Percentiles rank a stretch among this genome's conserved stretches.
Evolutionary conservation across 2,113 vertebrate genomes (phyloP).

Genomic region (Eidolon helvum): DNA sequence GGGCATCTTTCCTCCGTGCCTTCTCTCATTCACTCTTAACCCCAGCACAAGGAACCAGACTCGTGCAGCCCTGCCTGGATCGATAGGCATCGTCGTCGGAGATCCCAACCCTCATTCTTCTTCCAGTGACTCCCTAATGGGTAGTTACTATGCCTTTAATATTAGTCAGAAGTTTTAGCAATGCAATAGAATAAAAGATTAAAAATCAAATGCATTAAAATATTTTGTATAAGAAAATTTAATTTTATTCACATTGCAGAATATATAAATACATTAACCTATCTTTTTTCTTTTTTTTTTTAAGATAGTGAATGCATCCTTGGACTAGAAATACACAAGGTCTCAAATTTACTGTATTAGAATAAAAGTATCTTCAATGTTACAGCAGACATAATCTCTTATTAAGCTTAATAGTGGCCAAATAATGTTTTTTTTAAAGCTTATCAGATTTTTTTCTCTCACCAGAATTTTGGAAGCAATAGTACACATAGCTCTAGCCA

Average conservation of each 20-base stretch:
- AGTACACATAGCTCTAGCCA: background rate
- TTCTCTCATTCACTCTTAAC: background rate
- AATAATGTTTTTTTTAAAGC: background rate
- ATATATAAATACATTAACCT: background rate
- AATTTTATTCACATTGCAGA: background rate
- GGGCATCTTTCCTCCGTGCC: background rate
- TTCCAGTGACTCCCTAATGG: background rate
- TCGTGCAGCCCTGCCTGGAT: background rate
- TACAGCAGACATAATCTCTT: slow-evolving; percentile 30
- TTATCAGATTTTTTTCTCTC: background rate
- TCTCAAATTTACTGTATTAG: background rate
- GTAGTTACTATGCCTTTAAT: background rate
- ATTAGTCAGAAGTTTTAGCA: background rate
- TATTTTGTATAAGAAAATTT: background rate
- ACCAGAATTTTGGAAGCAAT: slow-evolving; percentile 55
- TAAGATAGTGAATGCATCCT: background rate
- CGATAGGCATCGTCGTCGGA: background rate
- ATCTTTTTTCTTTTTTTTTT: background rate
- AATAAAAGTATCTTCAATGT: slow-evolving; percentile 4
- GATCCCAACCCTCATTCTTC: background rate
- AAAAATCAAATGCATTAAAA: background rate
- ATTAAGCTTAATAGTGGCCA: background rate
- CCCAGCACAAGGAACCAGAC: background rate
- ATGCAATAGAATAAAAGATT: background rate
- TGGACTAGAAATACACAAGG: background rate